These are phyloP conservation scores for Ictalurus punctatus DNA, from an alignment of 2,113 vertebrate genomes.

Conservation along the genomic window DNA sequence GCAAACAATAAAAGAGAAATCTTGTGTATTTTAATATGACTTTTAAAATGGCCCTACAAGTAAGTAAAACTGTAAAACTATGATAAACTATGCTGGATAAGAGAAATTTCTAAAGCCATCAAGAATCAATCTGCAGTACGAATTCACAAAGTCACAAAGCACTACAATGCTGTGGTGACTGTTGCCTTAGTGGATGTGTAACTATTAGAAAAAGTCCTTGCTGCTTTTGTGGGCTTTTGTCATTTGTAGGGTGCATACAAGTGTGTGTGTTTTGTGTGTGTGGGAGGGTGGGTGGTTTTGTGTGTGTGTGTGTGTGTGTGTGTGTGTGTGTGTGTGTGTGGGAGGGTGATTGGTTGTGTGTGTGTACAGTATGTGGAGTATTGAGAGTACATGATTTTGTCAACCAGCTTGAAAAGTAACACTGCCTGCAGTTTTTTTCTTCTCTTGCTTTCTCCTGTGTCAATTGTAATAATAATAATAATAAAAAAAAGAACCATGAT, in stretches of 20 bases:
- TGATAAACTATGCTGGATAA: not conserved
- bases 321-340: not conserved
- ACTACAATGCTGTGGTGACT: slow-evolving; percentile 26
- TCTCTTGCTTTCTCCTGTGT: slow-evolving; percentile 41
- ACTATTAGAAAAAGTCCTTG: slow-evolving; percentile 68
- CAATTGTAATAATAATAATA: slow-evolving; percentile 20
- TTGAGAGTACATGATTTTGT: slow-evolving; percentile 27
- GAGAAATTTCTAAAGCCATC: not conserved
- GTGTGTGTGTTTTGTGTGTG: slow-evolving; percentile 6
- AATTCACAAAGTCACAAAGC: slow-evolving; percentile 20
- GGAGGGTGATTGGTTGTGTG: not conserved
- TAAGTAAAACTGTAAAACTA: slow-evolving; percentile 16
- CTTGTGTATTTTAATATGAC: not conserved
- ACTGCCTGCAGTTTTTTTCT: slow-evolving; percentile 42
- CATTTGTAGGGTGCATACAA: not conserved
- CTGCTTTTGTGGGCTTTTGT: slow-evolving; percentile 50
- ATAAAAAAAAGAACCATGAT: slow-evolving; percentile 37
- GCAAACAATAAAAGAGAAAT: not conserved
- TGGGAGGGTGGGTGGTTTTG: not conserved
- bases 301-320: slow-evolving; percentile 26
- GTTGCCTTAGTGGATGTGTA: slow-evolving; percentile 36
- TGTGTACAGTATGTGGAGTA: slow-evolving; percentile 13
- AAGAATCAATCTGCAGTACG: slow-evolving; percentile 17
- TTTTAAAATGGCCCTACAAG: not conserved
- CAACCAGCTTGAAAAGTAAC: slow-evolving; percentile 45